Conservation (phyloP, 2,797 vertebrate genomes). For the Tachyglossus aculeatus region DNA sequence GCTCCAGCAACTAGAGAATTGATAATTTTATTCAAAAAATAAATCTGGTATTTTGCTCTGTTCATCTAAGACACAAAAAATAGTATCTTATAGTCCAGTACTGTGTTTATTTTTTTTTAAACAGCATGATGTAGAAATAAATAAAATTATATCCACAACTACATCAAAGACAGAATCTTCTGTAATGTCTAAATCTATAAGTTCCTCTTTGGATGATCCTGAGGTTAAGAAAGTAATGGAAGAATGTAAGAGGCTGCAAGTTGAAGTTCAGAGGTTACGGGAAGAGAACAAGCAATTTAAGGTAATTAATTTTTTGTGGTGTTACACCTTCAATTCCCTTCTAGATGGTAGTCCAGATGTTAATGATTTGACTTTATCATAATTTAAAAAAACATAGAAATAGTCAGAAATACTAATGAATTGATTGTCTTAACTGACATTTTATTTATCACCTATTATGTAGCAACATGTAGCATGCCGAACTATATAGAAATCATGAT, state of each 20-base stretch:
- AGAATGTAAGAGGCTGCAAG: constrained; percentile 90
- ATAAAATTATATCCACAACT: constrained; percentile 87
- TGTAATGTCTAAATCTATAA: constrained; percentile 84
- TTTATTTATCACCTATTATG: no score
- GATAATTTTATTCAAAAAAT: constrained; percentile 16
- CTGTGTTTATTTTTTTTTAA: constrained; percentile 64
- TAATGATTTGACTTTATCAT: no score
- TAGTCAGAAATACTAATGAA: no score
- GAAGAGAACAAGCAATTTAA: constrained; percentile 92
- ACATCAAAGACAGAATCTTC: constrained; percentile 89
- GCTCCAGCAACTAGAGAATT: not conserved
- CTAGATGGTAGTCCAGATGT: no score
- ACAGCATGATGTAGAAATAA: constrained; percentile 91
- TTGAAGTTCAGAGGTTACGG: constrained; percentile 90
- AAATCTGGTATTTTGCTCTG: not conserved
- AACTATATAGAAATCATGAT: no score
- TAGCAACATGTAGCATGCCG: no score
- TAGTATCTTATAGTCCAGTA: constrained; percentile 47
- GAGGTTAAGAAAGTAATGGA: constrained; percentile 95
- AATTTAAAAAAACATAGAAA: no score
- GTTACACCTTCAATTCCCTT: no score
- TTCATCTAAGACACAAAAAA: constrained; percentile 22
- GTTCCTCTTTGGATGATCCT: constrained; percentile 86
- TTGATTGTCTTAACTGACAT: no score
- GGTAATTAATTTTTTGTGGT: constrained; percentile 70